These are phyloP conservation scores for Origma solitaria DNA, from an alignment of 2,113 vertebrate species.

Conservation along the genomic window DNA sequence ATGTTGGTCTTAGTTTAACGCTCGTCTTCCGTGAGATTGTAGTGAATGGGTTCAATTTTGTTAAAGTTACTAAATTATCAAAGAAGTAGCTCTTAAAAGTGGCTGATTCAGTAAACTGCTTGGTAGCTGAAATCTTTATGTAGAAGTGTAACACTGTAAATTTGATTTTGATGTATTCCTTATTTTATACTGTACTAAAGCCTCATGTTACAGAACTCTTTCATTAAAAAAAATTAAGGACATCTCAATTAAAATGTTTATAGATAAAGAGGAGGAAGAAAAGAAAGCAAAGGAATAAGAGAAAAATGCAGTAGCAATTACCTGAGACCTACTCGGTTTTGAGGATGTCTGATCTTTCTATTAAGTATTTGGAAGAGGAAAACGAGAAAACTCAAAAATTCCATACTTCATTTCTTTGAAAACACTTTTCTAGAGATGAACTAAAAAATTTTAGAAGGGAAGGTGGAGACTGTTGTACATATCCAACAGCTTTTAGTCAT, in stretches of 20 bases:
- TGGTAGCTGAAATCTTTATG: not conserved
- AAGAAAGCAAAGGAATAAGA: slow-evolving; percentile 64
- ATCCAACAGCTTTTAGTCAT: not conserved
- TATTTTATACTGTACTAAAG: slow-evolving; percentile 60
- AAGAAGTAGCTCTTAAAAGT: not conserved
- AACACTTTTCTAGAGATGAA: not conserved
- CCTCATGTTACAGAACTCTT: not conserved
- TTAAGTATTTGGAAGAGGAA: not conserved
- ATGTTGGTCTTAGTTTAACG: not conserved
- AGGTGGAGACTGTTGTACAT: not conserved
- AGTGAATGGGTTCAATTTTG: not conserved
- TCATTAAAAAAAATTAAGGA: slow-evolving; percentile 14
- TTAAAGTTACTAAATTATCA: not conserved
- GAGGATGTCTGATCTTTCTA: not conserved
- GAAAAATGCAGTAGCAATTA: slow-evolving; percentile 36
- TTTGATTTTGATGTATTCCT: slow-evolving; percentile 46
- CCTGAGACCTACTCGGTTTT: slow-evolving; percentile 54
- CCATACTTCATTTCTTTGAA: not conserved
- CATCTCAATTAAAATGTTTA: slow-evolving; percentile 55
- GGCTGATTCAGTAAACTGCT: not conserved
- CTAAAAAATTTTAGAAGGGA: not conserved
- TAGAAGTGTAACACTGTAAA: slow-evolving; percentile 55
- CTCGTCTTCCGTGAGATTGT: not conserved
- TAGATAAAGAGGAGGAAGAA: slow-evolving; percentile 69
- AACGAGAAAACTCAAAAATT: not conserved